Percentiles rank a stretch among this genome's conserved stretches.
Evolutionary conservation across 2,888 invertebrate species (phyloP).

Genomic region (Protodeltote pygarga): DNA sequence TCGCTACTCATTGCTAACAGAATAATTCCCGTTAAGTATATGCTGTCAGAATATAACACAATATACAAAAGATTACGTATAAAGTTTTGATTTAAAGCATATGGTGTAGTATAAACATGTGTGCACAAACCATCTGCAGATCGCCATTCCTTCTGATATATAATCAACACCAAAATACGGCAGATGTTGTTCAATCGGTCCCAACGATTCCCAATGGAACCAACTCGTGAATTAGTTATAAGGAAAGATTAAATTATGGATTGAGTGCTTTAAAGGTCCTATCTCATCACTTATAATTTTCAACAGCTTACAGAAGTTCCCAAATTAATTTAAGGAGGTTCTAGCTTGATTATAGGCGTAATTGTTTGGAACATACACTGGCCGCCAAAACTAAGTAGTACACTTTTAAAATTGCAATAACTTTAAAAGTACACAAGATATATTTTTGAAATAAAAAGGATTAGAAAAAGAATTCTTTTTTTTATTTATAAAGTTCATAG

Average conservation of each 20-base stretch:
- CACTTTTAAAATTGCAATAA: no score
- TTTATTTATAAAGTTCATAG: no score
- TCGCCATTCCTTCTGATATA: slow-evolving; percentile 9
- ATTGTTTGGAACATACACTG: background rate
- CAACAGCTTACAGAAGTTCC: slow-evolving; percentile 7
- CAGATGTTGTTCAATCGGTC: slow-evolving; percentile 25
- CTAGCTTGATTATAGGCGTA: slow-evolving; percentile 9
- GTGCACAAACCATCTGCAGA: slow-evolving; percentile 7
- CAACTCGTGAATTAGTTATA: slow-evolving; percentile 12
- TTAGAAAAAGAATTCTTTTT: no score
- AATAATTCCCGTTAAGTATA: no score
- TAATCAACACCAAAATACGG: slow-evolving; percentile 21
- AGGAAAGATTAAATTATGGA: slow-evolving; percentile 13
- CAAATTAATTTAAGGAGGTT: slow-evolving; percentile 3
- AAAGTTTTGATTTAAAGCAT: background rate
- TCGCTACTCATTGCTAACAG: no score
- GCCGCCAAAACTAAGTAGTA: no score
- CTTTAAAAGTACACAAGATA: no score
- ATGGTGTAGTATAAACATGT: slow-evolving; percentile 18
- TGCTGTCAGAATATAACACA: no score
- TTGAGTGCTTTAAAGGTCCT: background rate
- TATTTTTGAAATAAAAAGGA: no score
- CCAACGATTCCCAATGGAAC: slow-evolving; percentile 6
- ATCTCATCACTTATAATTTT: slow-evolving; percentile 14
- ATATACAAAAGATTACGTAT: no score